A percentile compares a stretch with the other conserved stretches of the same genome.
These are phyloP conservation scores for Drosophila virilis DNA, from an alignment of 1,140 invertebrate species.

Conservation along the genomic window DNA sequence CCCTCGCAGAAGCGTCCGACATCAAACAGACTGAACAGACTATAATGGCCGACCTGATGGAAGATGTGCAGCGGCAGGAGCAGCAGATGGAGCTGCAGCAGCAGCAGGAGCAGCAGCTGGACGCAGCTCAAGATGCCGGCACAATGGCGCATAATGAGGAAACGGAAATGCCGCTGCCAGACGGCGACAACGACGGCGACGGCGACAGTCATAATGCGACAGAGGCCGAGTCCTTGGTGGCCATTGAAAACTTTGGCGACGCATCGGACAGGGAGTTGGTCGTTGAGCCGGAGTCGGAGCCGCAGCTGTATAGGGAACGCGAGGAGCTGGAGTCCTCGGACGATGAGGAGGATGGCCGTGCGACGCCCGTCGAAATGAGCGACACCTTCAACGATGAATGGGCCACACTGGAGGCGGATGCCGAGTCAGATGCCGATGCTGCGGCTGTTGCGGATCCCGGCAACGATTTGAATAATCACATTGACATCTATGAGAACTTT, in stretches of 20 bases:
- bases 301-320: slow-evolving; percentile 38
- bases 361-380: slow-evolving; percentile 60
- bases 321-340: slow-evolving; percentile 72
- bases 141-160: slow-evolving; percentile 63
- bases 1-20: slow-evolving; percentile 39
- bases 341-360: slow-evolving; percentile 55
- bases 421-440: slow-evolving; percentile 9
- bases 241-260: slow-evolving; percentile 44
- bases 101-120: slow-evolving; percentile 43
- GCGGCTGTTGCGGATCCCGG: slow-evolving; percentile 27
- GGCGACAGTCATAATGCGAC: slow-evolving; percentile 50
- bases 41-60: slow-evolving; percentile 45
- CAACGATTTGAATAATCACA: slow-evolving; percentile 75
- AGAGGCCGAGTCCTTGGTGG: slow-evolving; percentile 42
- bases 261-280: slow-evolving; percentile 25
- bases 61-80: slow-evolving; percentile 13
- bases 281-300: slow-evolving; percentile 15
- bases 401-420: slow-evolving; percentile 49
- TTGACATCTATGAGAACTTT: slow-evolving; percentile 67
- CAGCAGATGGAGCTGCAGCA: slow-evolving; percentile 21
- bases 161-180: slow-evolving; percentile 53
- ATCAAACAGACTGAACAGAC: slow-evolving; percentile 23
- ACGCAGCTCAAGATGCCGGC: slow-evolving; percentile 44
- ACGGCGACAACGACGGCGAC: slow-evolving; percentile 51
- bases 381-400: slow-evolving; percentile 75